Base-by-base conservation (phyloP, 2,888 invertebrate genomes). In the Boloria euphrosyne region DNA sequence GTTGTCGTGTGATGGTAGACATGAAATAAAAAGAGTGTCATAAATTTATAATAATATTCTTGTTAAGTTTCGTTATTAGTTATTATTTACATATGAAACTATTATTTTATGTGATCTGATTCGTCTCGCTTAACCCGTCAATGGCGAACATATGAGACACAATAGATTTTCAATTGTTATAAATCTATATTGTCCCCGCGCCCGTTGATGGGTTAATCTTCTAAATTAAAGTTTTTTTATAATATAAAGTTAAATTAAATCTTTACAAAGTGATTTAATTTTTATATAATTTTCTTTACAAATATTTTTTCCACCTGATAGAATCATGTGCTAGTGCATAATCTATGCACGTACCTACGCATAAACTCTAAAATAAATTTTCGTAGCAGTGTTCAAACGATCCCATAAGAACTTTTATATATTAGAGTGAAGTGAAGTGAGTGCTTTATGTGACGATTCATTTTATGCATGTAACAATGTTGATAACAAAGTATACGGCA, bases 401-500 rank as follows among this genome's bases (percentile, higher is more conserved):
- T 50, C 22, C 13, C 13, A 17, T 50, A 13, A 13, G 18, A 49
- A 50, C 17, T 50, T 7, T 50, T 7, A 17, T 49, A 17, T 50
- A 50, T 16, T 4, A 7, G 27, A 18, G 59, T n/a, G n/a, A n/a
- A 22, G 22, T 59, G 49, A 52, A 54, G 59, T 54, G 50, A 18
- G 13, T 58, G 22, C 17, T 49, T 65, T 66, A 55, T 62, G 51
- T 67, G 59, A 54, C 44, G 62, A 46, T 46, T 54, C n/a, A 3
- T 51, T 50, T 54, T 67, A 69, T 60, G 62, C 57, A 61, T 60
- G 72, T 70, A 65, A 65, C 87, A 75, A 95, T 95, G 95, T 90
- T 95, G 83, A 95, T 95, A 82, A 95, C 95, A 22, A 94, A 95
- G 80, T 95, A 95, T 77, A 95, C 95, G n/a, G 93, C 95, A 59